phyloP scores from a whole-genome alignment of 2,113 vertebrate genomes.

The Cnemophilus loriae region DNA sequence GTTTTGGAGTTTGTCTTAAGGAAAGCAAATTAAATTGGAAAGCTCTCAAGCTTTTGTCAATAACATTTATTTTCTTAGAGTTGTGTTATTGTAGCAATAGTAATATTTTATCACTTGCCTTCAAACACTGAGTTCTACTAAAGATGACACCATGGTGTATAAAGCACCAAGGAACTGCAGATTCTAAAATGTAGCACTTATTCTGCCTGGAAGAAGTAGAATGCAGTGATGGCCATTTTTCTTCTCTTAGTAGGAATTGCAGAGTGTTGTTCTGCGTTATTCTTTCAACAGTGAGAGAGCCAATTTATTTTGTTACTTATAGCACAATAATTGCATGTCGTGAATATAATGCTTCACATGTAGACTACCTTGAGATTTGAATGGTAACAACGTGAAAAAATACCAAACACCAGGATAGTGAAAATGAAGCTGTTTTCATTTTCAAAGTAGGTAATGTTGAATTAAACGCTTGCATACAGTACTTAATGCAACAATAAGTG shows the following conservation, averaged over 20 bases:
- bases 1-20: neutral
- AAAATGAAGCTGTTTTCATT: neutral
- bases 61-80: neutral
- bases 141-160: neutral
- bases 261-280: neutral
- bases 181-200: neutral
- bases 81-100: neutral
- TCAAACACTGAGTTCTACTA: neutral
- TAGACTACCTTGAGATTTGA: neutral
- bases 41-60: neutral
- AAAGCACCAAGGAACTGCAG: neutral
- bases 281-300: neutral
- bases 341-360: neutral
- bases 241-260: neutral
- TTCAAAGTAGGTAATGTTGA: neutral
- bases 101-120: neutral
- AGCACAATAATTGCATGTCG: neutral
- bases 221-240: neutral
- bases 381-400: neutral
- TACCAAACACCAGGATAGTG: neutral
- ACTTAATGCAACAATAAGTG: neutral
- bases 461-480: neutral
- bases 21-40: neutral
- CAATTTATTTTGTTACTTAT: neutral
- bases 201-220: neutral